Evolutionary conservation across 2,113 vertebrate species (phyloP).

Genomic region (Oryzias melastigma): DNA sequence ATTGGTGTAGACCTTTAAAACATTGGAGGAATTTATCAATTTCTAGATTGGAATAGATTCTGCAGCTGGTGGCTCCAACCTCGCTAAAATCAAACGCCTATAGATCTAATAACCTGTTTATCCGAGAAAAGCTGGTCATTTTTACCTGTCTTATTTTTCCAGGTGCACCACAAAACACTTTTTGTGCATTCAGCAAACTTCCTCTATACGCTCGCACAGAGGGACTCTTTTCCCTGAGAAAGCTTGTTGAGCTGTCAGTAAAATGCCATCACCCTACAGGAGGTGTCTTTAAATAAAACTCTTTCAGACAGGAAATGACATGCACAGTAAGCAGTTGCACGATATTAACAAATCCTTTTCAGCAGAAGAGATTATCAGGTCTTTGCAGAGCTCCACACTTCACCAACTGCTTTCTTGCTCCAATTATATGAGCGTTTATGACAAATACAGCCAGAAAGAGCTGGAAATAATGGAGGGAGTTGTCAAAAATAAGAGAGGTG

Average conservation of each 20-base stretch:
- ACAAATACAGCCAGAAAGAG: neutral
- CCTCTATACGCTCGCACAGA: neutral
- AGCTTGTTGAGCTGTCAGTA: slow-evolving; percentile 27
- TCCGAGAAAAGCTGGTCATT: neutral
- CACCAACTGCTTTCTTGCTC: slow-evolving; percentile 9
- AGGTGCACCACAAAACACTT: too few relatives aligned
- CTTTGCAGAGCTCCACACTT: slow-evolving; percentile 26
- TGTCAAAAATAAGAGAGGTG: slow-evolving; percentile 12
- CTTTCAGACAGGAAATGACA: slow-evolving; percentile 30
- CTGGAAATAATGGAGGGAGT: slow-evolving; percentile 3
- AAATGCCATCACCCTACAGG: slow-evolving; percentile 44
- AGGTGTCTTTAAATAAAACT: slow-evolving; percentile 32
- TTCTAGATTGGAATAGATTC: too few relatives aligned
- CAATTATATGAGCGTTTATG: slow-evolving; percentile 5
- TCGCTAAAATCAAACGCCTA: neutral
- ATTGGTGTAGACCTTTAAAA: too few relatives aligned
- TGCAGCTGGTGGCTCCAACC: too few relatives aligned
- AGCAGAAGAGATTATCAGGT: slow-evolving; percentile 27
- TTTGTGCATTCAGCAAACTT: neutral
- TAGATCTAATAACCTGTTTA: neutral
- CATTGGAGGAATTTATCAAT: too few relatives aligned
- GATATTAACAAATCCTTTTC: slow-evolving; percentile 35
- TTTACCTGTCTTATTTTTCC: neutral
- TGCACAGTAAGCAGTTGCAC: slow-evolving; percentile 34
- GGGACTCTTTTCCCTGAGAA: slow-evolving; percentile 14